phyloP scores from a whole-genome alignment of 2,797 vertebrate genomes.

The Melanogrammus aeglefinus region DNA sequence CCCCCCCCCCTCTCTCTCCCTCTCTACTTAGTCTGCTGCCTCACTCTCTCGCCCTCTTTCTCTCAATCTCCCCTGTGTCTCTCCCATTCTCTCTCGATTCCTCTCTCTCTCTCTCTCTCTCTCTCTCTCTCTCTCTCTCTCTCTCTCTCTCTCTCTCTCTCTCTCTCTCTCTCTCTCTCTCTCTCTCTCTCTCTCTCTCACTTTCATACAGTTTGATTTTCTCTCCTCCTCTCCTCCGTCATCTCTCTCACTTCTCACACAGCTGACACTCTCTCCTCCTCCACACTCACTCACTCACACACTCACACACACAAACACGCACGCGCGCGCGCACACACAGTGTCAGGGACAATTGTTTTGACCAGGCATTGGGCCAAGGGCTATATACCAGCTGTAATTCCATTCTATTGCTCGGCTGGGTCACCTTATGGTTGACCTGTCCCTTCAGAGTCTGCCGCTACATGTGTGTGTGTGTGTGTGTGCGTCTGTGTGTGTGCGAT shows the following conservation, averaged over 20 bases:
- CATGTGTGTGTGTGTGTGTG: constrained; percentile 25
- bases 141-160: too few species aligned
- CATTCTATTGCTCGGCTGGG: constrained; percentile 59
- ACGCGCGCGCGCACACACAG: background rate
- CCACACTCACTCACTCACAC: constrained; percentile 26
- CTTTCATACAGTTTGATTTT: background rate
- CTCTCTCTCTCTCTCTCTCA: background rate
- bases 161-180: too few species aligned
- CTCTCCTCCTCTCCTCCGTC: too few species aligned
- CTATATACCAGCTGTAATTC: constrained; percentile 56
- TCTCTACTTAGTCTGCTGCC: too few species aligned
- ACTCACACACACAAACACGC: constrained; percentile 24
- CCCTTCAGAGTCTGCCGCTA: constrained; percentile 19
- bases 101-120: constrained; percentile 7
- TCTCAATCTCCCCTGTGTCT: constrained; percentile 9
- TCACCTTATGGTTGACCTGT: constrained; percentile 66
- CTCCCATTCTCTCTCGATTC: constrained; percentile 9
- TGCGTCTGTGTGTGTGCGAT: background rate
- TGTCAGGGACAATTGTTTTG: constrained; percentile 64
- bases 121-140: constrained; percentile 10
- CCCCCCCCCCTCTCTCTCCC: too few species aligned
- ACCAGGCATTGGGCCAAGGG: constrained; percentile 63
- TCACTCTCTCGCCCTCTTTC: background rate
- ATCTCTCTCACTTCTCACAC: too few species aligned
- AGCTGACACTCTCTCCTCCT: constrained; percentile 22